A percentile compares a stretch with the other conserved stretches of the same genome.
phyloP scores from a whole-genome alignment of 92 coral and sea anemone genomes.

The Diadumene lineata region DNA sequence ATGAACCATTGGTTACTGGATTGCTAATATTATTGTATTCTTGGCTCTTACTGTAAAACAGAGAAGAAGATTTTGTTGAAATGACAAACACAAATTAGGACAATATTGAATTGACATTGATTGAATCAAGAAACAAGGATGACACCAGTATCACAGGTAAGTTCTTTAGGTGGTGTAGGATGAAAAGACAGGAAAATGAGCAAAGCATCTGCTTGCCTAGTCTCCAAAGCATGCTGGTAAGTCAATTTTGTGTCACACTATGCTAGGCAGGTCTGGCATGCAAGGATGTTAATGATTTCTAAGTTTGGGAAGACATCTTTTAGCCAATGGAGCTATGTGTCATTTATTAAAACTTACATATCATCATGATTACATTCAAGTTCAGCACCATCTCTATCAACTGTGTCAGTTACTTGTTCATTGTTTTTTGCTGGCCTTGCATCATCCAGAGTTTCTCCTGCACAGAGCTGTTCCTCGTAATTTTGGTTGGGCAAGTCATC shows the following conservation, averaged over 20 bases:
- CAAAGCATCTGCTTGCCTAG: no score
- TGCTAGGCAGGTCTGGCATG: no score
- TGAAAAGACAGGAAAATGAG: no score
- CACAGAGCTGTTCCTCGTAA: conserved; percentile 6
- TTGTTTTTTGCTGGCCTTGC: background rate
- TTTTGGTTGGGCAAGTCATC: background rate
- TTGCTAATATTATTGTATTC: background rate
- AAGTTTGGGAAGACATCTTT: no score
- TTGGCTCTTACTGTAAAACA: background rate
- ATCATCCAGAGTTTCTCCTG: conserved; percentile 15
- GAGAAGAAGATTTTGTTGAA: background rate
- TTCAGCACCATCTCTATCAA: background rate
- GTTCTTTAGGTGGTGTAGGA: no score
- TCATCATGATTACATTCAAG: background rate
- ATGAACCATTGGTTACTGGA: background rate
- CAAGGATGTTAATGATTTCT: no score
- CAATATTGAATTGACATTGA: background rate
- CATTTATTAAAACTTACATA: background rate
- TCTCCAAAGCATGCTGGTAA: no score
- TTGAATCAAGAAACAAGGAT: no score
- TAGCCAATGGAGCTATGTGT: no score
- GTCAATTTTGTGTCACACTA: no score
- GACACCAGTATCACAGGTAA: no score
- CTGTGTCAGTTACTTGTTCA: background rate
- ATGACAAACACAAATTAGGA: background rate